These are phyloP conservation scores for Stenodema calcarata DNA, from an alignment of 2,888 invertebrate genomes.

Conservation along the genomic window DNA sequence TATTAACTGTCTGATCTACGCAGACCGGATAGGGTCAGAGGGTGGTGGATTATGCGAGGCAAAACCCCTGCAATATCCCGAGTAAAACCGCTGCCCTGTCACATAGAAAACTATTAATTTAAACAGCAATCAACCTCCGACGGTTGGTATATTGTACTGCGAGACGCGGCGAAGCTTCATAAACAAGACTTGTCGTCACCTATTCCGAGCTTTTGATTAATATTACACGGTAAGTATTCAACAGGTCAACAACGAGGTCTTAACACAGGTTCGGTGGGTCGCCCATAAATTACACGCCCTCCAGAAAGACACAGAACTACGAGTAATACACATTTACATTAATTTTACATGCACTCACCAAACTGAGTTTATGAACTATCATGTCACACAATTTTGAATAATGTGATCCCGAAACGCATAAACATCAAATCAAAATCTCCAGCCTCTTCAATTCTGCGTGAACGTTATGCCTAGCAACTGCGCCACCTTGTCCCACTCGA, in stretches of 20 bases:
- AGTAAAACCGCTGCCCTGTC: not conserved
- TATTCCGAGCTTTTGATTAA: not conserved
- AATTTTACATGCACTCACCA: too few species aligned
- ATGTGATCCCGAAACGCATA: too few species aligned
- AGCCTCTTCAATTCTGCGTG: too few species aligned
- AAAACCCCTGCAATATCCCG: not conserved
- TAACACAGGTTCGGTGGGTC: too few species aligned
- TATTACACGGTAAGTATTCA: not conserved
- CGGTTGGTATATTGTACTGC: not conserved
- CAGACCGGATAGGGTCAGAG: not conserved
- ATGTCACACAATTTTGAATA: too few species aligned
- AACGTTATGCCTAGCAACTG: too few species aligned
- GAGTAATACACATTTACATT: too few species aligned
- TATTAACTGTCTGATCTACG: not conserved
- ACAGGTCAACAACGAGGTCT: not conserved
- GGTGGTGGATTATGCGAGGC: not conserved
- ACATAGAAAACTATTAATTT: not conserved
- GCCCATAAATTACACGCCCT: too few species aligned
- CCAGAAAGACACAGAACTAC: too few species aligned
- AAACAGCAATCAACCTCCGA: not conserved
- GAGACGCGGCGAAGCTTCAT: not conserved
- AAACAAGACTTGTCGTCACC: not conserved
- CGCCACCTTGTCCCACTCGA: too few species aligned
- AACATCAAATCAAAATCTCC: too few species aligned
- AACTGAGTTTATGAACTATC: too few species aligned